phyloP scores from a whole-genome alignment of 2,888 invertebrate species.

The Acrocyrtus sp. region DNA sequence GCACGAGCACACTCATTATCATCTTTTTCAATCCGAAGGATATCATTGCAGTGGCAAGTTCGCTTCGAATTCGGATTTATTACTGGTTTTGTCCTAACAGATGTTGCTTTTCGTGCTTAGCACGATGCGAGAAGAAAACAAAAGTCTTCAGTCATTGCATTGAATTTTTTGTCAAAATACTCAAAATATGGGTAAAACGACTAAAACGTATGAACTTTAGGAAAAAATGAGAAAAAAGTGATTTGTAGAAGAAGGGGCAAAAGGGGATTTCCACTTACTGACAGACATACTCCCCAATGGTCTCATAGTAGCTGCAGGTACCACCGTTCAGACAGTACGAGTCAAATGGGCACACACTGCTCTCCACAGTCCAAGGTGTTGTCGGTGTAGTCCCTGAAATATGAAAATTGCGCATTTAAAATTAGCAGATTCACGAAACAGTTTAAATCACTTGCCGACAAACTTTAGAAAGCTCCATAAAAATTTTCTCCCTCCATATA shows the following conservation, averaged over 20 bases:
- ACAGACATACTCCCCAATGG: slow-evolving; percentile 84
- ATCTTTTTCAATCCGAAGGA: background rate
- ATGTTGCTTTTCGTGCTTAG: background rate
- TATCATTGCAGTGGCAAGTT: background rate
- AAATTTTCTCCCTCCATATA: too few relatives aligned
- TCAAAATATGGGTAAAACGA: background rate
- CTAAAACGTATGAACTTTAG: background rate
- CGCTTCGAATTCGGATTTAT: background rate
- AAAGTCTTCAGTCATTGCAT: background rate
- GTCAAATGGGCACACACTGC: slow-evolving; percentile 74
- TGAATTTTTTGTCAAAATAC: background rate
- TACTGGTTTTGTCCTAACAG: background rate
- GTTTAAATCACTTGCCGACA: too few relatives aligned
- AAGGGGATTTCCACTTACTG: slow-evolving; percentile 74
- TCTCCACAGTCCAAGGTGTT: slow-evolving; percentile 72
- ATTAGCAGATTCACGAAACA: too few relatives aligned
- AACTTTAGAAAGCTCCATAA: too few relatives aligned
- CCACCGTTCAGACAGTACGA: slow-evolving; percentile 89
- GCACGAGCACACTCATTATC: background rate
- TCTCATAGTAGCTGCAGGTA: slow-evolving; percentile 83
- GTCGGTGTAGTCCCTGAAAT: slow-evolving; percentile 66
- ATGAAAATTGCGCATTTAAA: slow-evolving; percentile 14
- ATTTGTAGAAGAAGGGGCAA: background rate
- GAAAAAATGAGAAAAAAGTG: background rate
- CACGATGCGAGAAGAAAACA: background rate